Evolutionary conservation across 2,113 vertebrate species (phyloP), one percentile per base, ranked within the genome.

Genomic region (Lepidothrix coronata): DNA sequence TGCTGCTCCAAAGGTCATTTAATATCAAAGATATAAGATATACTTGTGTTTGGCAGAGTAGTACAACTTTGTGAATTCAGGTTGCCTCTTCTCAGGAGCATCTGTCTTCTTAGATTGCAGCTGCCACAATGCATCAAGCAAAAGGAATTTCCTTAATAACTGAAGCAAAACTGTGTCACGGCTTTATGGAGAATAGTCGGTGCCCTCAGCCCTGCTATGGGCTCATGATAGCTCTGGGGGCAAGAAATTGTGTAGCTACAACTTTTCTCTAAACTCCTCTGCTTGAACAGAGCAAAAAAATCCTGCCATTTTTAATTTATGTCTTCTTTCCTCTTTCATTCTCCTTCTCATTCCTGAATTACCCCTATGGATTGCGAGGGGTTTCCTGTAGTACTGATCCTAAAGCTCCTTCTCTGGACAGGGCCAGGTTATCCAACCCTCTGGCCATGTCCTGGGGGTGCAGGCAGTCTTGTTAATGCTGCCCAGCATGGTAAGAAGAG

Each of bases 71-170:
- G 1, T 72, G 54, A 89, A 79, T 72, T 78, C 33, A 73, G 37
- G 62, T 75, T 16, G 5, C 57, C 27, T 65, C 27, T 71, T 91
- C 71, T 93, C 67, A 58, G 88, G 18, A 85, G 13, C 54, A 79
- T 85, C 81, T 30, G 22, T 90, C 74, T 48, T 88, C 72, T 73
- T 52, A 41, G 75, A 65, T 18, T 73, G 54, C 58, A 71, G 43
- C 37, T 95, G 62, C 58, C 74, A 58, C 5, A 19, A 52, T 25
- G 22, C 49, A 61, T 61, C 46, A 79, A 76, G 75, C 54, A 89
- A 85, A 75, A 85, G 20, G 27, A 76, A 85, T 76, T 90, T 96
- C 75, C 67, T 83, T 58, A 83, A 82, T 85, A 94, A 90, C 63
- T 44, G 49, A 66, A 88, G 25, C 46, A 88, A 78, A 93, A 72